A percentile compares a stretch with the other conserved stretches of the same genome.
phyloP scores from a whole-genome alignment of 37 sponge, comb jelly and placozoan genomes.

The Eunapius fragilis region DNA sequence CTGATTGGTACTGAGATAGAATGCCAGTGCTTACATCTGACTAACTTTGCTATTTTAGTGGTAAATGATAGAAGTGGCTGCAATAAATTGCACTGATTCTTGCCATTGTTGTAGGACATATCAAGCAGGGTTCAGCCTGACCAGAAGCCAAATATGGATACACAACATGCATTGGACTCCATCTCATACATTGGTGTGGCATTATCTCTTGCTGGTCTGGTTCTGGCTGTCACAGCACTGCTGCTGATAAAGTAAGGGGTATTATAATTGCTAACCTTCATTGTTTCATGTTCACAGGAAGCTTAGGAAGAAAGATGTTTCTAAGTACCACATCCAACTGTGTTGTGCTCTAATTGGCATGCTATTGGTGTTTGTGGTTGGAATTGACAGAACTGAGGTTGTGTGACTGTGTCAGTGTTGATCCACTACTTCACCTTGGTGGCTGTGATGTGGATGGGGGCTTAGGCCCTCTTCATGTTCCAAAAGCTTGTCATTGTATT shows the following conservation, averaged over 20 bases:
- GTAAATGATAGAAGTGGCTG: no score
- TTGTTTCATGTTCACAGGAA: no score
- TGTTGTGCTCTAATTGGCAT: slow-evolving; percentile 35
- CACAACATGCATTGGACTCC: slow-evolving; percentile 3
- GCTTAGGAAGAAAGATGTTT: slow-evolving; percentile 15
- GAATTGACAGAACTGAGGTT: slow-evolving; percentile 47
- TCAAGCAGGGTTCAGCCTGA: background rate
- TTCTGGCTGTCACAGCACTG: slow-evolving; percentile 33
- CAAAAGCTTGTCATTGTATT: slow-evolving; percentile 65
- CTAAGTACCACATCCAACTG: slow-evolving; percentile 54
- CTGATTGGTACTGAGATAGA: background rate
- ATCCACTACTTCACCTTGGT: slow-evolving; percentile 67
- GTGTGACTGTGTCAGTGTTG: slow-evolving; percentile 42
- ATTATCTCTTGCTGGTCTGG: slow-evolving; percentile 28
- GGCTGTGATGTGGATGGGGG: slow-evolving; percentile 61
- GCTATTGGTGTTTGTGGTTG: slow-evolving; percentile 56
- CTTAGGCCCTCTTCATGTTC: slow-evolving; percentile 52
- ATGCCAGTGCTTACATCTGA: slow-evolving; percentile 46
- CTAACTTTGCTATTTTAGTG: slow-evolving; percentile 63
- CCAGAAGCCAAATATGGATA: no score
- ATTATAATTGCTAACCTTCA: no score
- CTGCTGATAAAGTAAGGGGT: slow-evolving; percentile 44
- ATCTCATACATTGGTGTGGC: slow-evolving; percentile 42
- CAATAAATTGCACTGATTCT: background rate
- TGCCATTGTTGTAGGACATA: background rate